Conservation (phyloP, 2,113 vertebrate species). For the Paradisaea rubra region DNA sequence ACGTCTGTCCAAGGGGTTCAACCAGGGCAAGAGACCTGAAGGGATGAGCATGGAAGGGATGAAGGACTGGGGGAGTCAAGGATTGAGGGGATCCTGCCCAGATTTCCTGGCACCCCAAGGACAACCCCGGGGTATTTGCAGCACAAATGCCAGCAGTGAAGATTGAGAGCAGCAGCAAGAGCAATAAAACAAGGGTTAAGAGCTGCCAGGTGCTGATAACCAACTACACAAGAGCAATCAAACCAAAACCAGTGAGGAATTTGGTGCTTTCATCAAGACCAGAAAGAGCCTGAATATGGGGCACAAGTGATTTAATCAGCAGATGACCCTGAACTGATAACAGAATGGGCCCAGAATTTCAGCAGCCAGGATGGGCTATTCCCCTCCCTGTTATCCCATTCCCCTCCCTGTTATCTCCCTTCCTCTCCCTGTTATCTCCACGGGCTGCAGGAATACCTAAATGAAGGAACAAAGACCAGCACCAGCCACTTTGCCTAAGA, state of each 20-base stretch:
- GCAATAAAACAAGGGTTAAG: background rate
- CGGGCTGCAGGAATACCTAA: background rate
- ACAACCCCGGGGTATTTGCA: fast-evolving
- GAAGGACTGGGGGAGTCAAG: background rate
- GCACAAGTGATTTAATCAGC: background rate
- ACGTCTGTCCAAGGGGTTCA: fast-evolving
- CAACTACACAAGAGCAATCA: background rate
- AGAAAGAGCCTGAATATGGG: background rate
- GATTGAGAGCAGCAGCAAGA: background rate
- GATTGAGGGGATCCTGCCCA: background rate
- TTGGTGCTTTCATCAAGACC: background rate
- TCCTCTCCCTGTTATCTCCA: background rate
- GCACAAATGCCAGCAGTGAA: background rate
- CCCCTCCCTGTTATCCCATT: background rate
- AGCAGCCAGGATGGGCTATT: background rate
- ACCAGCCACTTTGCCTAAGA: background rate
- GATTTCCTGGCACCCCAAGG: background rate
- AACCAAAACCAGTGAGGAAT: background rate
- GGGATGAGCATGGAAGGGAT: background rate
- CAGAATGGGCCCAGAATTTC: background rate
- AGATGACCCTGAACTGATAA: background rate
- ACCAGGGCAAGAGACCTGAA: background rate
- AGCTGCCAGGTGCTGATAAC: background rate
- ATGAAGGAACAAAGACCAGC: background rate
- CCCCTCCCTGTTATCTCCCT: background rate